Percentiles rank a stretch among this genome's conserved stretches.
Evolutionary conservation across 1,140 invertebrate species (phyloP).

Genomic region (Eumaeus atala): DNA sequence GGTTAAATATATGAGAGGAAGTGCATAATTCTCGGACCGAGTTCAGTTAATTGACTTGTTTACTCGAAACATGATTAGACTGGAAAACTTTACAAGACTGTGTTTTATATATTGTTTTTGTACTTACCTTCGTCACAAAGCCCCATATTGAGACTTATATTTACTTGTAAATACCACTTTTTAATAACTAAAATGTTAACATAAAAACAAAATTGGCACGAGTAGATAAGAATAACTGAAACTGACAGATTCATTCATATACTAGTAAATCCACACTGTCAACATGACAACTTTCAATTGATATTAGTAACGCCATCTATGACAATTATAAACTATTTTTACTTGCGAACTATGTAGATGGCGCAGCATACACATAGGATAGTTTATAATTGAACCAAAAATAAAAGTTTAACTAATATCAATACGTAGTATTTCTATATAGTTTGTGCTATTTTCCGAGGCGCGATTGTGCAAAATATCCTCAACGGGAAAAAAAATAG

Average conservation of each 20-base stretch:
- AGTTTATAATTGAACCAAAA: background rate
- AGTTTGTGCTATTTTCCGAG: background rate
- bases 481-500: no score
- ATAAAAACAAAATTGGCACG: conserved; percentile 12
- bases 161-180: conserved; percentile 10
- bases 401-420: background rate
- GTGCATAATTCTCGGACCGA: conserved; percentile 23
- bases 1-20: background rate
- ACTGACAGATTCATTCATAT: conserved; percentile 1
- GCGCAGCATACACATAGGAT: background rate
- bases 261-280: background rate
- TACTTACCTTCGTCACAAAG: conserved; percentile 58
- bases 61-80: conserved; percentile 23
- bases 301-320: background rate
- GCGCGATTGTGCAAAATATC: no score
- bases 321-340: background rate
- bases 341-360: background rate
- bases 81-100: conserved; percentile 18
- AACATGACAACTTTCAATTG: conserved; percentile 6
- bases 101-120: conserved; percentile 16
- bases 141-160: conserved; percentile 37
- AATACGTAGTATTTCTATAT: background rate
- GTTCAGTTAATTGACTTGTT: conserved; percentile 52
- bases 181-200: conserved; percentile 11
- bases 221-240: background rate